Base-by-base conservation (phyloP, 64 coral and sea anemone genomes). In the Porites lutea region DNA sequence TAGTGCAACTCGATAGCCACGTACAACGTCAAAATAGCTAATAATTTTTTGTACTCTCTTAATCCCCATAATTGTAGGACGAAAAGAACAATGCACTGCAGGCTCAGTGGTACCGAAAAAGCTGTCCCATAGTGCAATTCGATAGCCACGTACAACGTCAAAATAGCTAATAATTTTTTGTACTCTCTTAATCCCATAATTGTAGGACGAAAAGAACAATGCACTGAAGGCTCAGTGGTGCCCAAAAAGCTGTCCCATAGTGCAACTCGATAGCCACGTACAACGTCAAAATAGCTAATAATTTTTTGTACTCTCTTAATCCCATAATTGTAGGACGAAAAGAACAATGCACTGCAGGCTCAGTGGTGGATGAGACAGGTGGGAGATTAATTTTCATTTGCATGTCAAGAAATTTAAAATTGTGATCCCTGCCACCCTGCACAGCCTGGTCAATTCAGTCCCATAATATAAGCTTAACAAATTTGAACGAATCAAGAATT, bases 311-410 rank as follows among this genome's bases (percentile, higher is more conserved):
- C 6, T 15, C 20, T 6, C 10, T 45, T 52, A 18, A 87, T 74
- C n/a, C 5, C 59, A 44, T 88, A 8, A 1, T 75, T 71, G 67
- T 46, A 88, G 86, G 52, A 88, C 49, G 86, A 88, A 19, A 88
- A 88, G 58, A 88, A 88, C 46, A 88, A 88, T 50, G 86, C 73
- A 63, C 2, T 88, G 51, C 86, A 96, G 48, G 84, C 94, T 59
- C 94, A 96, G 49, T 96, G 94, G 94, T 96, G 94, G 94, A 80
- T 96, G 71, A 96, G 76, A 16, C 86, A 92, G 94, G 94, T 96
- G 2, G 23, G 89, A 37, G 27, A 37, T 37, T 37, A 37, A 37
- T 37, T 37, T 37, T 65, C 18, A 51, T 20, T 13, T 27, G 43
- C 45, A 37, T 37, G 0, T 37, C 1, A 37, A 37, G 27, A 37